Evolutionary conservation across 2,888 invertebrate genomes (phyloP).

Genomic region (Habrosyne pyritoides): DNA sequence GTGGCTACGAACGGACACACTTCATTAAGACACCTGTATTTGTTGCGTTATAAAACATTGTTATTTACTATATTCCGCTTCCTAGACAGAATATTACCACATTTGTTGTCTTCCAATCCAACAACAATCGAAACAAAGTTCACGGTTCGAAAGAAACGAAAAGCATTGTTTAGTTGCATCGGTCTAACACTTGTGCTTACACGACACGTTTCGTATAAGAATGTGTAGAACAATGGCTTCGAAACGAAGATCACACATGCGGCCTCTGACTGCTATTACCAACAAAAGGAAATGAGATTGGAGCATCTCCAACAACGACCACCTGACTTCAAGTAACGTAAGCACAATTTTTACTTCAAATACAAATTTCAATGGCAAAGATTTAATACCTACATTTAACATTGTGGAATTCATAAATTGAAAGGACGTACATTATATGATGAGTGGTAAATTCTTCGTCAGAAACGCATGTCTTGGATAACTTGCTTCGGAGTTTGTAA

Average conservation of each 20-base stretch:
- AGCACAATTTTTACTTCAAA: conserved; percentile 12
- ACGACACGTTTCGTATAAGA: conserved; percentile 61
- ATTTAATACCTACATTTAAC: background rate
- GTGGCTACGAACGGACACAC: conserved; percentile 51
- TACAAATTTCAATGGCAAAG: background rate
- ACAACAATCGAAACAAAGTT: conserved; percentile 25
- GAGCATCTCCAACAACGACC: conserved; percentile 52
- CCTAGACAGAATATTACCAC: conserved; percentile 8
- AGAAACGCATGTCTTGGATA: background rate
- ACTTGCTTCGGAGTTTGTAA: background rate
- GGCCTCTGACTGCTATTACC: conserved; percentile 59
- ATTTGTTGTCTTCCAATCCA: conserved; percentile 20
- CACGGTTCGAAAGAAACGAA: conserved; percentile 26
- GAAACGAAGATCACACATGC: conserved; percentile 69
- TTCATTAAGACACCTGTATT: conserved; percentile 56
- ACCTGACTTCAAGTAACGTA: conserved; percentile 38
- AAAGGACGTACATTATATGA: background rate
- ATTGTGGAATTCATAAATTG: too few species aligned
- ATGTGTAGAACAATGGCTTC: conserved; percentile 61
- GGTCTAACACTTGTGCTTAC: conserved; percentile 61
- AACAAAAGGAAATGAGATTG: conserved; percentile 65
- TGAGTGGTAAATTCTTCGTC: background rate
- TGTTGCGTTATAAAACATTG: conserved; percentile 43
- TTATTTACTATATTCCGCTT: conserved; percentile 25
- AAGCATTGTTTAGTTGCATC: conserved; percentile 28